A percentile compares a stretch with the other conserved stretches of the same genome.
Evolutionary conservation across 2,113 vertebrate genomes (phyloP).

Genomic region (Phyllopteryx taeniolatus): DNA sequence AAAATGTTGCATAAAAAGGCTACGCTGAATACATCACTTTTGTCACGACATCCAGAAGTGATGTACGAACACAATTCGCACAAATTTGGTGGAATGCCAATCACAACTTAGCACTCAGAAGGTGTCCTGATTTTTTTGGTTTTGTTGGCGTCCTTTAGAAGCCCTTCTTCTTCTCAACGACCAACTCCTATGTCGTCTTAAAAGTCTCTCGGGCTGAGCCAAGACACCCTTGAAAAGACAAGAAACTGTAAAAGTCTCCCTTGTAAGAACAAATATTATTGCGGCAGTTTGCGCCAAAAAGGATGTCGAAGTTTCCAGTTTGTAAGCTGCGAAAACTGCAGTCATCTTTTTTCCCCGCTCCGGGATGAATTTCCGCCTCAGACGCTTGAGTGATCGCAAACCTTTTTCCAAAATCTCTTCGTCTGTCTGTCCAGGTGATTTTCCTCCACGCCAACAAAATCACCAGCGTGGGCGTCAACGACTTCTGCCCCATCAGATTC

Average conservation of each 20-base stretch:
- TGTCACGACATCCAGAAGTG: no score
- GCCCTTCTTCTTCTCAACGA: not conserved
- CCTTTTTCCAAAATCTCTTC: not conserved
- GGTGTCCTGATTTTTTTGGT: not conserved
- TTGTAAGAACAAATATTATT: not conserved
- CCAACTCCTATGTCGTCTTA: not conserved
- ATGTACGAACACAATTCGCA: no score
- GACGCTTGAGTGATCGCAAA: not conserved
- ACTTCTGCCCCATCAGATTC: conserved; percentile 83
- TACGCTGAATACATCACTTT: no score
- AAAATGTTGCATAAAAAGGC: no score
- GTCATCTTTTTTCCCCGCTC: conserved; percentile 1
- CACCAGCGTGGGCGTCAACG: conserved; percentile 84
- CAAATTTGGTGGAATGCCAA: not conserved
- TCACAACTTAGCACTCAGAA: not conserved
- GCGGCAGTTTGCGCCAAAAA: not conserved
- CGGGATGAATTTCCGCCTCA: not conserved
- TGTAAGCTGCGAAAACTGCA: not conserved
- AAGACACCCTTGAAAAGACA: not conserved
- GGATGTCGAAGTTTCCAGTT: not conserved
- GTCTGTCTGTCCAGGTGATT: conserved; percentile 77
- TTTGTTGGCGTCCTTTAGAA: no score
- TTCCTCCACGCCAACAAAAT: conserved; percentile 94
- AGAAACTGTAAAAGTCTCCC: not conserved
- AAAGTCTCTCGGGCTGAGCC: not conserved